Evolutionary conservation across 2,888 invertebrate species (phyloP), one percentile per base, ranked within the genome.

Genomic region (Lottia gigantea): DNA sequence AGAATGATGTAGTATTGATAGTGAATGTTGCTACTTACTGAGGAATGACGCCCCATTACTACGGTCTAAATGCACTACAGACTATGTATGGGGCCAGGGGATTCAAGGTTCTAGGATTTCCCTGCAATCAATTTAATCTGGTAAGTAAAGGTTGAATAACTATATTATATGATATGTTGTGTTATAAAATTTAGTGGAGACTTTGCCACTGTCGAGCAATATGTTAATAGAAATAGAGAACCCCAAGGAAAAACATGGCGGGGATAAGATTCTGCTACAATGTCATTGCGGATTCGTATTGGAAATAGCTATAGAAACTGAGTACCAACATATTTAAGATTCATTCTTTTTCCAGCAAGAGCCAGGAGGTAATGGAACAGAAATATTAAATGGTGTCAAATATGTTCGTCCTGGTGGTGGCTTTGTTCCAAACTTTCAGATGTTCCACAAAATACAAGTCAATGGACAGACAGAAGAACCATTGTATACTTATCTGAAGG

Each of bases 1-100:
- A 76, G 16, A 78, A 78, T 46, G 76, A 83, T 71, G 75, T 83
- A 15, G 80, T 90, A 67, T 77, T 90, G 71, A 80, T 90, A 14
- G 89, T 89, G 62, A 90, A 90, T 75, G 89, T 90, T 49, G 90
- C 90, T 31, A 89, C 90, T 71, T 90, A 88, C 89, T 90, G 90
- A 89, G 88, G 88, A 46, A 86, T 87, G 75, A 90, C 89, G 55
- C 80, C 82, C 74, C 90, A 90, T 79, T 90, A 90, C 82, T 78
- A 79, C 72, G 88, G 88, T 74, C 76, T 90, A 86, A 90, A 90
- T 89, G 90, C 89, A 89, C 89, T 90, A 62, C 87, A 89, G 78
- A 76, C 83, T 40, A 81, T 81, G 63, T 87, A 85, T 78, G 80
- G 82, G 67, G 79, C 85, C 46, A 73, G 74, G 8, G 78, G 80